A percentile compares a stretch with the other conserved stretches of the same genome.
phyloP scores from a whole-genome alignment of 2,888 invertebrate species.

The Doris montereyensis region DNA sequence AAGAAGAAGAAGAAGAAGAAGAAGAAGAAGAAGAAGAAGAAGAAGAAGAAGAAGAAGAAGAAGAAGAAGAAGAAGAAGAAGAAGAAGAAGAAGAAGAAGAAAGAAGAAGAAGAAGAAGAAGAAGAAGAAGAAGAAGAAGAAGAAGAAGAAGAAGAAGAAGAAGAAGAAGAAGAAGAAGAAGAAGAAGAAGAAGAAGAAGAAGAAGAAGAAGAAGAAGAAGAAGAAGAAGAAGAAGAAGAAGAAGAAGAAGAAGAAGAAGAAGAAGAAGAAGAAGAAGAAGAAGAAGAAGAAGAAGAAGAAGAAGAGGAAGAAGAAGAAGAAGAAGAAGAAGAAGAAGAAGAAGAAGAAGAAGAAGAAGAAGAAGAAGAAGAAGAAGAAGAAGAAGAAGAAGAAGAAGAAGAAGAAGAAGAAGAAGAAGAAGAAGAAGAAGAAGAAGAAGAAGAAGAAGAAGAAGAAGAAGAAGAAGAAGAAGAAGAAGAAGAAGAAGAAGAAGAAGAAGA shows the following conservation, averaged over 20 bases:
- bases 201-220: neutral
- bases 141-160: constrained; percentile 2
- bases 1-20: neutral
- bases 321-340: neutral
- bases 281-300: neutral
- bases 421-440: neutral
- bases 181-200: neutral
- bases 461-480: neutral
- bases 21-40: neutral
- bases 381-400: no score
- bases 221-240: neutral
- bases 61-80: neutral
- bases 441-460: neutral
- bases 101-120: neutral
- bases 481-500: neutral
- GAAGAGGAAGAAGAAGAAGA: neutral
- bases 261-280: neutral
- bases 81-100: neutral
- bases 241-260: no score
- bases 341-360: constrained; percentile 1
- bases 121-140: neutral
- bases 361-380: neutral
- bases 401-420: neutral
- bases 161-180: neutral
- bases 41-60: neutral